Conservation (phyloP, 2,888 invertebrate genomes). For the Margaritifera margaritifera region DNA sequence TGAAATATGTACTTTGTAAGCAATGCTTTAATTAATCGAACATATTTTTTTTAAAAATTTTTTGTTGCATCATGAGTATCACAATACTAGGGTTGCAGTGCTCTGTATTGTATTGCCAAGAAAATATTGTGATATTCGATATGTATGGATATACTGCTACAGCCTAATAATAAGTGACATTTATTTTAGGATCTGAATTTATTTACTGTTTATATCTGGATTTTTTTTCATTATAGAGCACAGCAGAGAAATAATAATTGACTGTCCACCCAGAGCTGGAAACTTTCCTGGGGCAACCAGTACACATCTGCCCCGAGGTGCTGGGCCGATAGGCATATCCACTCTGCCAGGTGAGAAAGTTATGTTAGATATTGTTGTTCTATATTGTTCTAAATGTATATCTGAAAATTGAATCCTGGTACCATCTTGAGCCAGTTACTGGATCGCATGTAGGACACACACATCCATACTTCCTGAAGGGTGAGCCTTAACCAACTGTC, state of each 20-base stretch:
- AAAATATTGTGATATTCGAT: background rate
- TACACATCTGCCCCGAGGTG: background rate
- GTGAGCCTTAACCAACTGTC: no score
- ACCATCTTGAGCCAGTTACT: no score
- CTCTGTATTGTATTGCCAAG: background rate
- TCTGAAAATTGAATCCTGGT: no score
- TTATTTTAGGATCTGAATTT: background rate
- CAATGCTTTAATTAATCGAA: no score
- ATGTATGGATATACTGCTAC: background rate
- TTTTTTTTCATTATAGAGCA: slow-evolving; percentile 43
- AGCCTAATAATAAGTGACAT: no score
- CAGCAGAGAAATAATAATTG: slow-evolving; percentile 61
- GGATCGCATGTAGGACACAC: no score
- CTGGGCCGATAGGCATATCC: slow-evolving; percentile 21
- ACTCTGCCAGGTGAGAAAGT: slow-evolving; percentile 47
- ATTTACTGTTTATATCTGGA: background rate
- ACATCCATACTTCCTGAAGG: no score
- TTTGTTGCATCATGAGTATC: background rate
- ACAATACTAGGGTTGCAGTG: background rate
- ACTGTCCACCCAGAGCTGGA: slow-evolving; percentile 52
- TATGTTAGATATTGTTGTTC: background rate
- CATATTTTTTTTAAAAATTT: no score
- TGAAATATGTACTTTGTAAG: no score
- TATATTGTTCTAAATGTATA: no score
- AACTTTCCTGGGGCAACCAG: slow-evolving; percentile 1